phyloP scores from a whole-genome alignment of 2,797 vertebrate genomes.

The Poeciliopsis infans region DNA sequence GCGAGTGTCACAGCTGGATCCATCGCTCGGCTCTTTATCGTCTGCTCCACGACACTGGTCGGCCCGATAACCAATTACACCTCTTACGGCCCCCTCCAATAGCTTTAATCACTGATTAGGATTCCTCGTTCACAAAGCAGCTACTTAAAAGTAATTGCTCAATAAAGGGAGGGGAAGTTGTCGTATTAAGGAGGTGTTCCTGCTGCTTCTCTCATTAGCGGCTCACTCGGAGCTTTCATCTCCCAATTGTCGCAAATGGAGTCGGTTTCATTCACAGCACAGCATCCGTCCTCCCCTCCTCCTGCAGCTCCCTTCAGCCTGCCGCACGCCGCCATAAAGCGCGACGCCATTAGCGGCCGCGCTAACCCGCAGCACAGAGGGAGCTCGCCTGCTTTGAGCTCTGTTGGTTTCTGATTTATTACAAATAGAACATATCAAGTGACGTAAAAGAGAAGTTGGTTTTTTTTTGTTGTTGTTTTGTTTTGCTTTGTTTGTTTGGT shows the following conservation, averaged over 20 bases:
- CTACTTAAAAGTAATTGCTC: constrained; percentile 95
- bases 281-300: constrained; percentile 47
- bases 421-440: constrained; percentile 10
- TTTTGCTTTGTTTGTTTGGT: background rate
- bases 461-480: constrained; percentile 5
- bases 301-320: constrained; percentile 10
- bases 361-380: constrained; percentile 17
- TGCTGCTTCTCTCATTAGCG: constrained; percentile 86
- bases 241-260: constrained; percentile 78
- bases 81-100: constrained; percentile 90
- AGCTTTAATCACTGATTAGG: constrained; percentile 95
- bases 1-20: constrained; percentile 62
- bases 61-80: constrained; percentile 91
- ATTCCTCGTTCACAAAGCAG: constrained; percentile 91
- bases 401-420: constrained; percentile 13
- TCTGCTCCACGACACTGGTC: constrained; percentile 84
- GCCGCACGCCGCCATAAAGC: constrained; percentile 42
- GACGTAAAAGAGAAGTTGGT: background rate
- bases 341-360: constrained; percentile 15
- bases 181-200: constrained; percentile 93
- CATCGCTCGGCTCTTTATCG: constrained; percentile 81
- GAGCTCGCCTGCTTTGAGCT: constrained; percentile 2
- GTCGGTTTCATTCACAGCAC: constrained; percentile 76
- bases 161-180: constrained; percentile 94
- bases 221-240: constrained; percentile 69